Evolutionary conservation across 2,797 vertebrate species (phyloP), one percentile per base, ranked within the genome.

Genomic region (Chaenodraco wilsoni): DNA sequence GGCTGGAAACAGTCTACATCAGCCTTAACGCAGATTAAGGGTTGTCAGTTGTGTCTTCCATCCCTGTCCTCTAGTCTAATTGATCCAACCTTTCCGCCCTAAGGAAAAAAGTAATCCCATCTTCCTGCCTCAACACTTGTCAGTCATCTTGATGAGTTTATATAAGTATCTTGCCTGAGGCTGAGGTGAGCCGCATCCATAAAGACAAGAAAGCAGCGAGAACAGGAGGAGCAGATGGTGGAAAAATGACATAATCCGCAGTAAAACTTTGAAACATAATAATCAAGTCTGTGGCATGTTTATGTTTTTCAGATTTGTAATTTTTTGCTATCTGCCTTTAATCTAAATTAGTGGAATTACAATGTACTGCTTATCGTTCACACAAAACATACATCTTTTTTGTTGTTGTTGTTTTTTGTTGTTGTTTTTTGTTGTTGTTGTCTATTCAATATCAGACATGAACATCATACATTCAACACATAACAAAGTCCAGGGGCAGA

Each of bases 91-190:
- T 27, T 71, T 21, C 52, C 0, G 17, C 72, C 66, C 51, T 0
- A 16, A 76, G 75, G 69, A n/a, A 54, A 74, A 45, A 41, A 57
- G 74, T 65, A 76, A 78, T 75, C 61, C 76, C 4, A 5, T 44
- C 59, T 57, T 44, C 37, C 16, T 21, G 59, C 37, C 27, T 15
- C 54, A 45, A 57, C 64, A 74, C 67, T 48, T 65, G 78, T 57
- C 70, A 58, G 45, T 70, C 66, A 74, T 74, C 44, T 0, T 52
- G 58, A 80, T 23, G 65, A 21, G 52, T 4, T 56, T 48, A 37
- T 57, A 45, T 64, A 59, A 66, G 68, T 71, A 54, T 58, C 3
- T 64, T 11, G 65, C 82, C 69, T 10, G 56, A 54, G 63, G 78
- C 66, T 4, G 55, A 56, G 44, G 43, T 48, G 75, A 76, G 65